phyloP scores from a whole-genome alignment of 2,888 invertebrate species.

The Ormia ochracea region DNA sequence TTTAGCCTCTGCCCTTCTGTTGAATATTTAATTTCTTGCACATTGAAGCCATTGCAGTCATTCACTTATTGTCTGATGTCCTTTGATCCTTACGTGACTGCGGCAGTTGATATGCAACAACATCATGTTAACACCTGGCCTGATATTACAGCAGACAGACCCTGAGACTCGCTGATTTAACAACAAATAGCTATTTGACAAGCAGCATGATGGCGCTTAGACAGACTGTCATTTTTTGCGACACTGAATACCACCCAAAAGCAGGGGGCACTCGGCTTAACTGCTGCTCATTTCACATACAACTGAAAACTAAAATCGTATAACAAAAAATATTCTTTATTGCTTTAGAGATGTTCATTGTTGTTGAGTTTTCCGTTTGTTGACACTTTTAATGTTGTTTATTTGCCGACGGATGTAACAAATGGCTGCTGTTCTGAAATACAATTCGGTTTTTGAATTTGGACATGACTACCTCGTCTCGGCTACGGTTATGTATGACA shows the following conservation, averaged over 20 bases:
- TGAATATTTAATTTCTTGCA: constrained; percentile 13
- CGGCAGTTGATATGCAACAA: constrained; percentile 66
- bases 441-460: neutral
- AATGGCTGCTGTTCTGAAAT: neutral
- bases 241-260: constrained; percentile 1
- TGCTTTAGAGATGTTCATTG: neutral
- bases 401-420: neutral
- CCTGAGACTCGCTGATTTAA: constrained; percentile 3
- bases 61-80: constrained; percentile 45
- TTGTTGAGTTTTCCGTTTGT: neutral
- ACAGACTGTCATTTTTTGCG: constrained; percentile 37
- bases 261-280: neutral
- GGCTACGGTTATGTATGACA: constrained; percentile 6
- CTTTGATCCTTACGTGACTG: constrained; percentile 69
- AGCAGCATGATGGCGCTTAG: constrained; percentile 40
- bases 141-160: constrained; percentile 22
- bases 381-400: neutral
- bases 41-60: constrained; percentile 28
- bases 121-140: constrained; percentile 66
- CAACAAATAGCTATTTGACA: constrained; percentile 25
- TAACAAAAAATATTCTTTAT: neutral
- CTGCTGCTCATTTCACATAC: neutral
- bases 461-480: neutral
- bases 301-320: neutral
- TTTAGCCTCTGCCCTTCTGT: constrained; percentile 1